These are phyloP conservation scores for Elachura formosa DNA, from an alignment of 2,113 vertebrate species.

Conservation along the genomic window DNA sequence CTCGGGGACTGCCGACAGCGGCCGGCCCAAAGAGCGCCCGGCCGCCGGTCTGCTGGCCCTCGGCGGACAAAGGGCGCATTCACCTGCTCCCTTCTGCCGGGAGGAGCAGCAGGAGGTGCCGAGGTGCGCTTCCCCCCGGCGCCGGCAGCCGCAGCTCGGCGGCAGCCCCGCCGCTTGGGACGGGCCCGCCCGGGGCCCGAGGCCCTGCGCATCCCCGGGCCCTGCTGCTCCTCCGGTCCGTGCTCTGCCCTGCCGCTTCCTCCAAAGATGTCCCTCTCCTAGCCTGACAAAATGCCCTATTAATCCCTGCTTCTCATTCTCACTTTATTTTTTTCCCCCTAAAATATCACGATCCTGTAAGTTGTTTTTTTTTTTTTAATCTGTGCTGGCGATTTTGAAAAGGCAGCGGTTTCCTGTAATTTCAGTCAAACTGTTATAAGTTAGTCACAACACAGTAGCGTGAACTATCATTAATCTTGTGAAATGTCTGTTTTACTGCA, in stretches of 20 bases:
- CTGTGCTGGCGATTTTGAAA: not conserved
- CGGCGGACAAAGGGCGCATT: slow-evolving; percentile 1
- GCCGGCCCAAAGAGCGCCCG: not conserved
- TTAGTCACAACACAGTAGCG: rapidly evolving
- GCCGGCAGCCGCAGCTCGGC: rapidly evolving
- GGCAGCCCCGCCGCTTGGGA: not conserved
- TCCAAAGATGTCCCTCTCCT: not conserved
- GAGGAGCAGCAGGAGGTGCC: not conserved
- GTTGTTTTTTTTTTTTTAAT: no score
- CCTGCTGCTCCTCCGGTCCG: no score
- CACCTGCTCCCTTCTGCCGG: not conserved
- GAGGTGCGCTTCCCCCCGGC: not conserved
- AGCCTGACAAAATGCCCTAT: not conserved
- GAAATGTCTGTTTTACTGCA: not conserved
- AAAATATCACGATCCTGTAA: not conserved
- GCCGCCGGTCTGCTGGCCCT: not conserved
- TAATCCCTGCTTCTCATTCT: not conserved
- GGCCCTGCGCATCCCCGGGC: not conserved
- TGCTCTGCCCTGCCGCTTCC: not conserved
- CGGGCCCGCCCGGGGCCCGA: not conserved
- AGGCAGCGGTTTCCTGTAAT: not conserved
- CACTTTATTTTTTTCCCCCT: rapidly evolving
- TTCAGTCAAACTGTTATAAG: no score
- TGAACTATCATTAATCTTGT: not conserved
- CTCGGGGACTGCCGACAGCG: not conserved